These are phyloP conservation scores for Mormoops blainvillei DNA, from an alignment of 2,113 vertebrate species.

Conservation along the genomic window DNA sequence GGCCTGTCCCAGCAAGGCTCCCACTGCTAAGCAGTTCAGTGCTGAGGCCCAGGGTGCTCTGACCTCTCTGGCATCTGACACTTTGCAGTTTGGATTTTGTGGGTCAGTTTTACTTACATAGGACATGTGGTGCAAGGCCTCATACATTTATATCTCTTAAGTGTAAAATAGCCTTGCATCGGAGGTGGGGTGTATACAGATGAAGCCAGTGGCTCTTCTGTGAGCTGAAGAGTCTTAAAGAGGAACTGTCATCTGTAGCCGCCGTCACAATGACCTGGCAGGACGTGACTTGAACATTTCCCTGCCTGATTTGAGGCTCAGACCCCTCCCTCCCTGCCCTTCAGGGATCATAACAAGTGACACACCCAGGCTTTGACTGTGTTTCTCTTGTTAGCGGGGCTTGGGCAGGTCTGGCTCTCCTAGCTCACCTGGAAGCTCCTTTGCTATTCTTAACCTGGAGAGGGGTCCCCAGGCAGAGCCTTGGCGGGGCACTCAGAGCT, in stretches of 20 bases:
- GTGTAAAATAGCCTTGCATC: conserved; percentile 35
- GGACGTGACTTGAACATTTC: neutral
- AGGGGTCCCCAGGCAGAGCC: neutral
- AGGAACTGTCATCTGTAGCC: conserved; percentile 9
- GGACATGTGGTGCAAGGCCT: conserved; percentile 71
- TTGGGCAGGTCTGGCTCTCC: neutral
- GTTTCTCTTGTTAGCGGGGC: neutral
- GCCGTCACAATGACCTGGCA: neutral
- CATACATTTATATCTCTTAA: conserved; percentile 53
- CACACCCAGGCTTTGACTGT: neutral
- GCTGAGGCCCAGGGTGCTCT: conserved; percentile 11
- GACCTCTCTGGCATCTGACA: conserved; percentile 49
- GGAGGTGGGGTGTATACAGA: neutral
- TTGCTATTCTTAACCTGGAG: conserved; percentile 16
- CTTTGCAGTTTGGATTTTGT: conserved; percentile 67
- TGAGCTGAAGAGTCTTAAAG: conserved; percentile 9
- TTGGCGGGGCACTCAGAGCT: neutral
- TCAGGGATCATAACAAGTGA: conserved; percentile 5
- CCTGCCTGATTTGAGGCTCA: conserved; percentile 41
- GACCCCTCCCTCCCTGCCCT: neutral
- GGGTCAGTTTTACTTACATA: conserved; percentile 65
- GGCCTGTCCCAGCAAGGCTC: conserved; percentile 43
- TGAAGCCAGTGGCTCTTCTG: conserved; percentile 28
- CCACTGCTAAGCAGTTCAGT: neutral
- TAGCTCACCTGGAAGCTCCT: neutral